Base-by-base conservation (phyloP, 2,888 invertebrate species). In the Lepeophtheirus nordmannii region DNA sequence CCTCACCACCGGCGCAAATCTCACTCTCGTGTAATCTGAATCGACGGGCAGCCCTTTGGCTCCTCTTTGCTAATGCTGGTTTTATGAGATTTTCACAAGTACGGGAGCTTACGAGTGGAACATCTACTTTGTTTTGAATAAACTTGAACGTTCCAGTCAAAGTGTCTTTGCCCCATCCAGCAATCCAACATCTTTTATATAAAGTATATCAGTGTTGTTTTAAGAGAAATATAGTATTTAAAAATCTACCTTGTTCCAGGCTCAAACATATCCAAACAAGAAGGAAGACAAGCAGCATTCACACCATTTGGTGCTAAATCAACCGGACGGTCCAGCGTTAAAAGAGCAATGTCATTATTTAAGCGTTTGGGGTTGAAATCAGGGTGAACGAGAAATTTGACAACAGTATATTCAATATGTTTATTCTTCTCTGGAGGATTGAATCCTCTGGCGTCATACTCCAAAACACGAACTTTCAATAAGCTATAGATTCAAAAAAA, bases 111-210 rank as follows among this genome's bases (percentile, higher is more conserved):
- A 60, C 37, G n/a, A 66, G 17, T 11, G 66, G 66, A 1, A 66
- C 37, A 46, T 66, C 66, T 10, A 66, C 66, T 41, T 66, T 66
- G 22, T 40, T n/a, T n/a, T 60, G 59, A 40, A 66, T 66, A n/a
- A 60, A 40, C 30, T 20, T 23, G 22, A 66, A 66, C 14, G 60
- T 7, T 17, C 66, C 66, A 11, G 37, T 66, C 17, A 10, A n/a
- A 7, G 38, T 14, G 20, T 66, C 66, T 37, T 61, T 66, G 1
- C 66, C 66, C 66, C 66, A 66, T 10, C 66, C 66, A 9, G 66
- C 66, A 10, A 60, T 41, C 66, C 66, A 66, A 46, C 66, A 66
- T 23, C 66, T 59, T 10, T 30, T 17, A 17, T 41, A 41, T 5
- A 30, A 30, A 30, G 30, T 5, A 30, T 30, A 30, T 17, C 30